phyloP scores from a whole-genome alignment of 2,888 invertebrate species.

The Epinotia brunnichana region DNA sequence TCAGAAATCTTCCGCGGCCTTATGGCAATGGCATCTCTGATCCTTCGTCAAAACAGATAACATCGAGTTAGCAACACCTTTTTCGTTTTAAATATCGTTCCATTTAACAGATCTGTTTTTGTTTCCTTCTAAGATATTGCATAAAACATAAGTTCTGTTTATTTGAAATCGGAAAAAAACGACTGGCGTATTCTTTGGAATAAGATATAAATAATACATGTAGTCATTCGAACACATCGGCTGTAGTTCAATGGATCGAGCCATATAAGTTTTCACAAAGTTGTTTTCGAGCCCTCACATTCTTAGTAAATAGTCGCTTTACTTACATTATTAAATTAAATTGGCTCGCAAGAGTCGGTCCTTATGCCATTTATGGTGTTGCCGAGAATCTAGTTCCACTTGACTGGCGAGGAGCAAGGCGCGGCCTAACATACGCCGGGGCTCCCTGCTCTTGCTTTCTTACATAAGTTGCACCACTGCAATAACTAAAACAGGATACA shows the following conservation, averaged over 20 bases:
- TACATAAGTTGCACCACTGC: background rate
- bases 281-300: conserved; percentile 43
- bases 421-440: conserved; percentile 1
- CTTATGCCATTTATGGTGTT: conserved; percentile 69
- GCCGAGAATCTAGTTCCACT: conserved; percentile 65
- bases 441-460: conserved; percentile 21
- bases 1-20: conserved; percentile 52
- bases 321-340: conserved; percentile 66
- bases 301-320: conserved; percentile 54
- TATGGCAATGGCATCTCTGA: conserved; percentile 47
- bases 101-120: conserved; percentile 37
- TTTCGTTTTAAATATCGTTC: conserved; percentile 35
- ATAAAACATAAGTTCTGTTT: conserved; percentile 40
- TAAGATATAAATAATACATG: conserved; percentile 38
- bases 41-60: conserved; percentile 44
- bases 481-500: background rate
- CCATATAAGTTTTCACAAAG: conserved; percentile 39
- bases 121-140: conserved; percentile 31
- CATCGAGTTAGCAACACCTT: conserved; percentile 42
- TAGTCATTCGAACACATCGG: conserved; percentile 32
- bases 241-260: conserved; percentile 41
- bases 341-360: conserved; percentile 64
- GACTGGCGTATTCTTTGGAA: conserved; percentile 26
- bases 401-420: conserved; percentile 37
- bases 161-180: conserved; percentile 30